Base-by-base conservation (phyloP, 37 sponge, comb jelly and placozoan genomes). In the Hormiphora californensis region DNA sequence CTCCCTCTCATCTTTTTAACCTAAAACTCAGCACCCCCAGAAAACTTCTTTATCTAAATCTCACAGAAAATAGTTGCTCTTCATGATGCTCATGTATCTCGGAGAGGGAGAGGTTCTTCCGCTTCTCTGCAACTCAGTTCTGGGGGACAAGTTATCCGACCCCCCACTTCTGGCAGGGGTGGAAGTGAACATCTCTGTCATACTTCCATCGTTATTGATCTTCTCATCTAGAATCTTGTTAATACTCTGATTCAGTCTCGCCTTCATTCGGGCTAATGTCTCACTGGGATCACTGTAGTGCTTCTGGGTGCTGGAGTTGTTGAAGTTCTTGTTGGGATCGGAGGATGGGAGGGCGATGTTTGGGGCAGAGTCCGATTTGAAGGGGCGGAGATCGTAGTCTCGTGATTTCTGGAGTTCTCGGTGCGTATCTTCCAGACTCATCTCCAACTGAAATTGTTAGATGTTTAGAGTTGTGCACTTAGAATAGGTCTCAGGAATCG, bases 361-460 rank as follows among this genome's bases (percentile, higher is more conserved):
- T 32, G 81, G 39, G 11, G 35, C 81, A 73, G 25, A 22, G 1
- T 43, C 36, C 9, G 81, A 33, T 40, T 73, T 73, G 81, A 43
- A 73, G n/a, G n/a, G n/a, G n/a, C n/a, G n/a, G 46, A 43, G 46
- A 28, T 11, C 3, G 27, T 41, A 73, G 81, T 73, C 44, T 27
- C 81, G 81, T 8, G 44, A n/a, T 73, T 33, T 73, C 27, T 37
- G 40, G 2, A 73, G 23, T 28, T 73, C 81, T 27, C 81, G 81
- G 4, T 73, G 81, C 43, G 41, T 8, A 7, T 73, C 81, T 19
- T 73, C 81, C 81, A 73, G 46, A 73, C 36, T 32, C 9, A 19
- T 33, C 25, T 73, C 81, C 81, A 73, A 73, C 81, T 73, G 81
- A 39, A n/a, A n/a, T n/a, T n/a, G n/a, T n/a, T n/a, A n/a, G n/a